Base-by-base conservation (phyloP, 2,888 invertebrate genomes). In the Bombyx huttoni region DNA sequence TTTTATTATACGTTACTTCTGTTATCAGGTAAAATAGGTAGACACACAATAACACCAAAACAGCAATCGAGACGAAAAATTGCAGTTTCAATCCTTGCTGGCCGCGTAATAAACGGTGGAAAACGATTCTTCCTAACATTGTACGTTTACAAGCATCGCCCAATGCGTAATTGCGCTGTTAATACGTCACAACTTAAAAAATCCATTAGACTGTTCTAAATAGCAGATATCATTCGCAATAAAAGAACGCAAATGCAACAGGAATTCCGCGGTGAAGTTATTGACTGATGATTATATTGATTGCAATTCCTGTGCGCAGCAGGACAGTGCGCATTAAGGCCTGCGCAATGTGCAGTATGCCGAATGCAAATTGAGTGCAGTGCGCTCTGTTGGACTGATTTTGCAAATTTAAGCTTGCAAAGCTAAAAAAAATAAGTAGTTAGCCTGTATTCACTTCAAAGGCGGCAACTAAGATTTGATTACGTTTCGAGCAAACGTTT, bases 71-170 rank as follows among this genome's bases (percentile, higher is more conserved):
- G 46, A 81, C 52, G 54, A 78, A 53, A 55, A 78, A 55, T 64
- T 78, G 83, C 53, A 81, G 61, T 66, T 77, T 84, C 63, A 77
- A 77, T 52, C 75, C 75, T 55, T 81, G 64, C 63, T 84, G 87
- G 69, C 87, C 79, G 52, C 85, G 83, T 51, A 75, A 69, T 50
- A 83, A 61, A 55, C 82, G 80, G 71, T 75, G 68, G 58, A 83
- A 71, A 84, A 85, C 24, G 24, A 24, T 24, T 24, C 5, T 24
- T 24, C 24, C 5, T 2, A 24, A 24, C 24, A 24, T 24, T 24
- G 24, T 24, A 24, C 24, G 24, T 1, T 24, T 24, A 24, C 24
- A 24, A 24, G 24, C 24, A 24, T 5, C 1, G 24, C 24, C 5
- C 24, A 5, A 24, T 24, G 2, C 24, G 24, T 24, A 24, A 24